These are phyloP conservation scores for Excalfactoria chinensis DNA, from an alignment of 2,113 vertebrate genomes.

Conservation along the genomic window DNA sequence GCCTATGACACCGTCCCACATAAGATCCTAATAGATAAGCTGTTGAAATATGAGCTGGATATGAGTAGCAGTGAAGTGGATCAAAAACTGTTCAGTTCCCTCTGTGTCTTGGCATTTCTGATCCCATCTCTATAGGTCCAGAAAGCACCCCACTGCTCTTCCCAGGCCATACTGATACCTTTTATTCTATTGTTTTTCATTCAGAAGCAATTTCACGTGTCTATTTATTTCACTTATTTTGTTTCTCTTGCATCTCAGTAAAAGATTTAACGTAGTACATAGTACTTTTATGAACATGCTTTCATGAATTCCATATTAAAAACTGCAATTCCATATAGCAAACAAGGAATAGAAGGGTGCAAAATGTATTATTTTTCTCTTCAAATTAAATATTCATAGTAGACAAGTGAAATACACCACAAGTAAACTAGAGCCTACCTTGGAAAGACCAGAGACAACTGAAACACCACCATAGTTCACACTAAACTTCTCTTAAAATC, in stretches of 20 bases:
- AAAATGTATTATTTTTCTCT: background rate
- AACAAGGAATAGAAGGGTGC: background rate
- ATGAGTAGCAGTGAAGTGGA: too few relatives aligned
- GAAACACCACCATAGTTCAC: background rate
- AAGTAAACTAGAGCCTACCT: background rate
- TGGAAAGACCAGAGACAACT: background rate
- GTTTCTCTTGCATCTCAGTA: background rate
- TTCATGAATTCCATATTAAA: background rate
- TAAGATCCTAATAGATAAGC: too few relatives aligned
- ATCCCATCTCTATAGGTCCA: too few relatives aligned
- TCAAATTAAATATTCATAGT: background rate
- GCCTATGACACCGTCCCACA: too few relatives aligned
- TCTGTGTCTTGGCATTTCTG: too few relatives aligned
- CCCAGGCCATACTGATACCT: background rate
- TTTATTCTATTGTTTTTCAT: background rate
- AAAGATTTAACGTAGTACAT: background rate
- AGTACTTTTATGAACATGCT: background rate
- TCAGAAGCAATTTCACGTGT: background rate
- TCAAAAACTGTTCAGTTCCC: too few relatives aligned
- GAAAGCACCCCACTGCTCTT: too few relatives aligned
- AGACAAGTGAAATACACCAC: background rate
- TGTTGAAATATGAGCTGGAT: too few relatives aligned
- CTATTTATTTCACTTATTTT: background rate
- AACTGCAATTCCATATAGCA: background rate
- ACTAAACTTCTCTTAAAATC: background rate